A percentile compares a stretch with the other conserved stretches of the same genome.
phyloP scores from a whole-genome alignment of 2,113 vertebrate genomes.

The Colistium nudipinnis region DNA sequence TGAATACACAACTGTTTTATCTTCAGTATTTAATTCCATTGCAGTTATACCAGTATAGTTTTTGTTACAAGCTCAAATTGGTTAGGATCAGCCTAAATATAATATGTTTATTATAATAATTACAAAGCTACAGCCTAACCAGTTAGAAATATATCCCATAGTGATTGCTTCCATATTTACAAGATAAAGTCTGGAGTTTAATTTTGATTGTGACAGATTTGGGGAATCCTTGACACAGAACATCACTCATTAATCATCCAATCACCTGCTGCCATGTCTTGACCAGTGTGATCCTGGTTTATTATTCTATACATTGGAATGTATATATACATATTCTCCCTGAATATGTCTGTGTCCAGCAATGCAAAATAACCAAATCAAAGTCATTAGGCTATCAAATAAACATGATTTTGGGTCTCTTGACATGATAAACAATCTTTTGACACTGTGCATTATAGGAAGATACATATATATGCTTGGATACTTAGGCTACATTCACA shows the following conservation, averaged over 20 bases:
- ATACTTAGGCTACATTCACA: neutral
- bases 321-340: too few relatives aligned
- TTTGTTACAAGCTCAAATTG: neutral
- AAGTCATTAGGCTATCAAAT: neutral
- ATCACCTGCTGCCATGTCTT: neutral
- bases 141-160: neutral
- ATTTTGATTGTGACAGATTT: neutral
- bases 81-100: too few relatives aligned
- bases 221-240: neutral
- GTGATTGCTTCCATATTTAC: neutral
- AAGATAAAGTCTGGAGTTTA: neutral
- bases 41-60: neutral
- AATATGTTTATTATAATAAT: too few relatives aligned
- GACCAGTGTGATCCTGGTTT: neutral
- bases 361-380: neutral
- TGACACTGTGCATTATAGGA: neutral
- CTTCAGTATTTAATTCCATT: too few relatives aligned
- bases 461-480: too few relatives aligned
- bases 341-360: neutral
- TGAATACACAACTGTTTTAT: neutral
- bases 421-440: neutral
- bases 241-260: conserved; percentile 3
- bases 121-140: neutral
- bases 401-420: neutral
- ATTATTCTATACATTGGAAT: neutral